These are phyloP conservation scores for Neodiprion virginianus DNA, from an alignment of 1,140 invertebrate species.

Conservation along the genomic window DNA sequence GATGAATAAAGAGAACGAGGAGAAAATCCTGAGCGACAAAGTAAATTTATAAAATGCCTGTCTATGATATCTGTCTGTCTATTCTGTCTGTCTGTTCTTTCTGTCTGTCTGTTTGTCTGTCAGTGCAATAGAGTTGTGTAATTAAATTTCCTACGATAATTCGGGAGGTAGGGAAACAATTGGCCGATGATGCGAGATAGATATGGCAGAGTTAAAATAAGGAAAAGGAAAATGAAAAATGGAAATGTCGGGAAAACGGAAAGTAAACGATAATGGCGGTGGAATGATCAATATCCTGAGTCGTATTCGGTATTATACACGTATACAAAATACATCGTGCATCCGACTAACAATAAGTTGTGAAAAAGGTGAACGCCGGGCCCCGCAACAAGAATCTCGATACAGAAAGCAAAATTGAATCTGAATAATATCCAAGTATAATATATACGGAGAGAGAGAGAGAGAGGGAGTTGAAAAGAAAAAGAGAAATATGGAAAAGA, in stretches of 20 bases:
- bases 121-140: background rate
- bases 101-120: background rate
- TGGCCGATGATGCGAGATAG: background rate
- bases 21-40: background rate
- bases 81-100: background rate
- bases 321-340: no score
- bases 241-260: background rate
- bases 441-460: background rate
- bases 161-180: background rate
- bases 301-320: no score
- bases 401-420: constrained; percentile 26
- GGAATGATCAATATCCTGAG: no score
- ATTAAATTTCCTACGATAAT: background rate
- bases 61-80: background rate
- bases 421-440: constrained; percentile 12
- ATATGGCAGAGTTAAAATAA: background rate
- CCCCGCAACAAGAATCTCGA: constrained; percentile 9
- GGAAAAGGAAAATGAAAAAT: background rate
- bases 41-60: background rate
- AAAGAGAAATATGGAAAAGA: no score
- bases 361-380: no score
- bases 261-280: background rate
- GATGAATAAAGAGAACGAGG: constrained; percentile 7
- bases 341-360: no score
- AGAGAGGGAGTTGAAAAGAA: background rate